Percentiles rank a stretch among this genome's conserved stretches.
phyloP scores from a whole-genome alignment of 92 coral and sea anemone species.

The Zoanthus solanderi region DNA sequence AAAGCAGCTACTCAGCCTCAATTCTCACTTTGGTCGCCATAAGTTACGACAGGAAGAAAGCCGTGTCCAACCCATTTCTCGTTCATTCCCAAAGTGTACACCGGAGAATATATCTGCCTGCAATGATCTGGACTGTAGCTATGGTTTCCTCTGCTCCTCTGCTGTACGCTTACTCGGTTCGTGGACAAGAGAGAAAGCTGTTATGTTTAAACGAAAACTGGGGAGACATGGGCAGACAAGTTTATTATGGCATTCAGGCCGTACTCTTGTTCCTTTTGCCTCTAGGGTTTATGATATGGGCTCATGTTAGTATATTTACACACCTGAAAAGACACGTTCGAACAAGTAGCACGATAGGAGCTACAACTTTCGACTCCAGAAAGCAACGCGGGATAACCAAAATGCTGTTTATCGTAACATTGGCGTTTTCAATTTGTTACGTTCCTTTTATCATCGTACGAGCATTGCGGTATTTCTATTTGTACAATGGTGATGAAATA shows the following conservation, averaged over 20 bases:
- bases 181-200: slow-evolving; percentile 21
- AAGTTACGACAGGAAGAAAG: slow-evolving; percentile 47
- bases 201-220: slow-evolving; percentile 51
- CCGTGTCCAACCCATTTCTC: slow-evolving; percentile 51
- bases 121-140: slow-evolving; percentile 50
- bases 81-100: neutral
- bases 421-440: slow-evolving; percentile 76
- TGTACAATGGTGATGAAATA: slow-evolving; percentile 63
- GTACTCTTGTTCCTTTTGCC: slow-evolving; percentile 50
- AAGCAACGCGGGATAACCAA: slow-evolving; percentile 76
- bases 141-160: slow-evolving; percentile 30
- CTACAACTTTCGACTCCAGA: neutral
- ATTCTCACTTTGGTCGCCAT: slow-evolving; percentile 59
- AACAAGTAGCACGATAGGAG: neutral
- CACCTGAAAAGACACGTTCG: slow-evolving; percentile 38
- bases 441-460: slow-evolving; percentile 78
- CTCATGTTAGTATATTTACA: slow-evolving; percentile 50
- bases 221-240: slow-evolving; percentile 53
- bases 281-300: slow-evolving; percentile 46
- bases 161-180: slow-evolving; percentile 50
- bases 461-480: slow-evolving; percentile 71
- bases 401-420: slow-evolving; percentile 79
- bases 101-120: slow-evolving; percentile 16
- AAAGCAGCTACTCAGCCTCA: slow-evolving; percentile 51
- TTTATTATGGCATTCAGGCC: slow-evolving; percentile 59